Conservation (phyloP, 2,888 invertebrate species). For the Leptopilina myrica region DNA sequence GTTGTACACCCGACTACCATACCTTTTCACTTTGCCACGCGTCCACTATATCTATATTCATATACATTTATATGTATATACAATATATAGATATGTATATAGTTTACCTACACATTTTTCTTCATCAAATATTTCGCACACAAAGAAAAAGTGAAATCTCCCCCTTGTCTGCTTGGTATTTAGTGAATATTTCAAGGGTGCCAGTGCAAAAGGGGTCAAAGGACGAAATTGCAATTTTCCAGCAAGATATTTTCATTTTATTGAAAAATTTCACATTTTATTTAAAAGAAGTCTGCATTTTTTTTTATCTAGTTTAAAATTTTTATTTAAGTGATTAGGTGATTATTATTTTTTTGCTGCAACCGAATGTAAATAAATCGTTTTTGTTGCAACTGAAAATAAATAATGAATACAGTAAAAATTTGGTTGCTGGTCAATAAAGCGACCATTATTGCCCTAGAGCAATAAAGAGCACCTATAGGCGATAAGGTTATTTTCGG, state of each 20-base stretch:
- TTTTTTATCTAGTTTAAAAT: too few species aligned
- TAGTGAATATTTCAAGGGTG: constrained; percentile 27
- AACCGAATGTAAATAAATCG: too few species aligned
- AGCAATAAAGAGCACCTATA: too few species aligned
- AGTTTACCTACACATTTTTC: constrained; percentile 30
- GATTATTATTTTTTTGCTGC: too few species aligned
- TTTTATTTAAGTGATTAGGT: too few species aligned
- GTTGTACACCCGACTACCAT: background rate
- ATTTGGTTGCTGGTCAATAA: too few species aligned
- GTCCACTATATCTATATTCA: constrained; percentile 7
- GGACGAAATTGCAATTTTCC: constrained; percentile 10
- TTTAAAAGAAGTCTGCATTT: background rate
- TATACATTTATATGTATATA: background rate
- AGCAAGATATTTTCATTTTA: background rate
- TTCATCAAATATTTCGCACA: constrained; percentile 36
- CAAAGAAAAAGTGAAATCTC: constrained; percentile 34
- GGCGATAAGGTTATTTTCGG: too few species aligned
- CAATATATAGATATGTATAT: background rate
- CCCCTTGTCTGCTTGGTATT: constrained; percentile 34
- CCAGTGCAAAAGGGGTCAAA: constrained; percentile 20
- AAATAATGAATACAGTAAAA: too few species aligned
- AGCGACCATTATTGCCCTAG: too few species aligned
- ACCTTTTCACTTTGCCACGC: background rate
- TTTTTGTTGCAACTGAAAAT: too few species aligned
- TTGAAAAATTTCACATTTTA: background rate